A percentile compares a stretch with the other conserved stretches of the same genome.
Evolutionary conservation across 92 coral and sea anemone species (phyloP).

Genomic region (Siderastrea radians): DNA sequence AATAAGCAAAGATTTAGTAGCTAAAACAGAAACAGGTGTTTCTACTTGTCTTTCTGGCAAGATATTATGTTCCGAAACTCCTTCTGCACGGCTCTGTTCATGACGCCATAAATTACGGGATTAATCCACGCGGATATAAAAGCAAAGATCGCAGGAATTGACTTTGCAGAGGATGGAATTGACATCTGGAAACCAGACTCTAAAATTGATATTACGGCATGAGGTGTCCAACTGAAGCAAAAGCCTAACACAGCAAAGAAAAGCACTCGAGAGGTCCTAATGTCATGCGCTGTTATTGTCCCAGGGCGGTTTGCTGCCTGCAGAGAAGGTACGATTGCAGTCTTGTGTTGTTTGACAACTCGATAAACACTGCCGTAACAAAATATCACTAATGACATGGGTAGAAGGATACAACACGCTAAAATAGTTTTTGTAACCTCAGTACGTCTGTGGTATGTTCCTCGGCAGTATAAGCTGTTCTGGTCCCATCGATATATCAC

Average conservation of each 20-base stretch:
- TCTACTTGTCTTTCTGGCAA: no score
- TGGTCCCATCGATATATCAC: background rate
- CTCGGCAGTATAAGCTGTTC: background rate
- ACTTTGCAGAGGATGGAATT: background rate
- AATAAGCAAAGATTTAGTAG: no score
- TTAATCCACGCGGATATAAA: background rate
- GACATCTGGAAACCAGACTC: background rate
- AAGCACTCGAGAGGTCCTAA: background rate
- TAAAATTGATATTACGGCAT: background rate
- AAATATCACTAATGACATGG: background rate
- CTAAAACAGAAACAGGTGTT: no score
- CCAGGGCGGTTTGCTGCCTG: background rate
- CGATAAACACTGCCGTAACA: background rate
- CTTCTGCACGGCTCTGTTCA: no score
- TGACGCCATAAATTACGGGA: background rate
- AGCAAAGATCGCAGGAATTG: background rate
- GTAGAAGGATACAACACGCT: background rate
- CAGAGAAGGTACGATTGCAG: background rate
- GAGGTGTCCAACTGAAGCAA: background rate
- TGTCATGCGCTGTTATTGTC: background rate
- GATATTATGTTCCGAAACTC: no score
- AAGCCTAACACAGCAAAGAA: background rate
- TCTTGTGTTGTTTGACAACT: background rate
- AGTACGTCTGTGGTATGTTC: background rate
- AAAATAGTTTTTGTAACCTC: background rate